These are phyloP conservation scores for Branchipolynoe longqiensis DNA, from an alignment of 2,888 invertebrate species.

Conservation along the genomic window DNA sequence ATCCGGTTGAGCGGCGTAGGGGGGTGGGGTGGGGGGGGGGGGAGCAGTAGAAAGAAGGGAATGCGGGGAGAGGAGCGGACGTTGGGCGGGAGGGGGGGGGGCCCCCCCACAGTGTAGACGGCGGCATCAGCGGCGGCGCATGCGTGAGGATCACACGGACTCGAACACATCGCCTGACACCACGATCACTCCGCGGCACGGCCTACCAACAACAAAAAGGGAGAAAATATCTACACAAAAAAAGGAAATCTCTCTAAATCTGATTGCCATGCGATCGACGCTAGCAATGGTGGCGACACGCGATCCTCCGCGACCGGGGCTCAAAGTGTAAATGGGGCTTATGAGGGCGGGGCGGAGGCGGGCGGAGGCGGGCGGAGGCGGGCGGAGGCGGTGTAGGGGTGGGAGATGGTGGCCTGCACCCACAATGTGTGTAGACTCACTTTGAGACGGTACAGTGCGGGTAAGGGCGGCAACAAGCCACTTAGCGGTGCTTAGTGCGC, in stretches of 20 bases:
- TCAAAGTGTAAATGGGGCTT: background rate
- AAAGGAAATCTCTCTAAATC: no score
- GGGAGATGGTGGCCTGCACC: background rate
- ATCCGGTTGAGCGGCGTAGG: background rate
- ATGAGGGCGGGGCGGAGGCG: no score
- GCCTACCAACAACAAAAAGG: slow-evolving; percentile 6
- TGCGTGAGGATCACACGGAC: background rate
- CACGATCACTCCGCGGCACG: background rate
- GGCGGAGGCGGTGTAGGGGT: background rate
- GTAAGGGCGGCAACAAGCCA: no score
- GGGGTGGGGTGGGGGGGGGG: background rate
- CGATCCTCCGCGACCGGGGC: slow-evolving; percentile 2
- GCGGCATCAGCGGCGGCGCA: background rate
- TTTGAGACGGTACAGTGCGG: no score
- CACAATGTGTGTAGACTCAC: no score
- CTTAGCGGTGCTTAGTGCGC: no score
- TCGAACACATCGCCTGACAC: slow-evolving; percentile 8
- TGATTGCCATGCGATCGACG: slow-evolving; percentile 42
- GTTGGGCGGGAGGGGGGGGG: background rate
- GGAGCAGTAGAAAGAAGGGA: background rate
- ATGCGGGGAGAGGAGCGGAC: background rate
- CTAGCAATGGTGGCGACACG: slow-evolving; percentile 27
- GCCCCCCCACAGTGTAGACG: background rate
- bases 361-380: no score
- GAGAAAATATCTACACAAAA: no score